Evolutionary conservation across 2,797 vertebrate genomes (phyloP).

Genomic region (Anabas testudineus): DNA sequence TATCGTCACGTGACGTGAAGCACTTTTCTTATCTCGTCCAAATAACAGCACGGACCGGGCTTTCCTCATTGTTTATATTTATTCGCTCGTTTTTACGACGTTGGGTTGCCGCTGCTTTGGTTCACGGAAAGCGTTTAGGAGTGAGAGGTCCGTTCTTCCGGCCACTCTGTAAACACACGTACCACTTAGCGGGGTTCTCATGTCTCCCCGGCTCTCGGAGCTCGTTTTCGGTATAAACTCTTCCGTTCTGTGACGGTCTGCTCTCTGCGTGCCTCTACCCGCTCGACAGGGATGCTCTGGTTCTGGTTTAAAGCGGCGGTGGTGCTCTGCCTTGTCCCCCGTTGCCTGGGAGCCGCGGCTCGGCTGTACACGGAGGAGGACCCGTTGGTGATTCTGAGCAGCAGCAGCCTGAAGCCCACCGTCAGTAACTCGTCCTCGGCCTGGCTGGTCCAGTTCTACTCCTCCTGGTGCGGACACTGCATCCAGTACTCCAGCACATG

Average conservation of each 20-base stretch:
- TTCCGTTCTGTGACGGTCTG: conserved; percentile 9
- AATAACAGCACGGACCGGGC: too few relatives aligned
- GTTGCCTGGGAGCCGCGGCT: background rate
- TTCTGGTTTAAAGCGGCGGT: conserved; percentile 34
- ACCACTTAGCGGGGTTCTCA: conserved; percentile 22
- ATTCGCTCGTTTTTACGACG: too few relatives aligned
- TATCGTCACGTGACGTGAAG: too few relatives aligned
- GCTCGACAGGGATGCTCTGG: conserved; percentile 34
- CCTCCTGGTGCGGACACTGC: conserved; percentile 96
- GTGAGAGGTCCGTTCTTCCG: conserved; percentile 27
- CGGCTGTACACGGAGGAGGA: conserved; percentile 88
- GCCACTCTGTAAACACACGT: conserved; percentile 4
- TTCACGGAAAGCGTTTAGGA: background rate
- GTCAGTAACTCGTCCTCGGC: conserved; percentile 89
- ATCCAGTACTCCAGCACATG: conserved; percentile 93
- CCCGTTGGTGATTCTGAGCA: conserved; percentile 87
- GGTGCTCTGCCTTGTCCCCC: conserved; percentile 31
- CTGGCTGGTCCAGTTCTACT: conserved; percentile 96
- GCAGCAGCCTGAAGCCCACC: conserved; percentile 79
- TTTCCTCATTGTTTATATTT: too few relatives aligned
- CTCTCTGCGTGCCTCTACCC: background rate
- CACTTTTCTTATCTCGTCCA: too few relatives aligned
- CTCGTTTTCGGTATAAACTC: background rate
- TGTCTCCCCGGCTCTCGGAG: conserved; percentile 12
- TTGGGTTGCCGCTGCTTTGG: too few relatives aligned